Evolutionary conservation across 1,140 invertebrate genomes (phyloP), one percentile per base, ranked within the genome.

Genomic region (Magallana ariakensis): DNA sequence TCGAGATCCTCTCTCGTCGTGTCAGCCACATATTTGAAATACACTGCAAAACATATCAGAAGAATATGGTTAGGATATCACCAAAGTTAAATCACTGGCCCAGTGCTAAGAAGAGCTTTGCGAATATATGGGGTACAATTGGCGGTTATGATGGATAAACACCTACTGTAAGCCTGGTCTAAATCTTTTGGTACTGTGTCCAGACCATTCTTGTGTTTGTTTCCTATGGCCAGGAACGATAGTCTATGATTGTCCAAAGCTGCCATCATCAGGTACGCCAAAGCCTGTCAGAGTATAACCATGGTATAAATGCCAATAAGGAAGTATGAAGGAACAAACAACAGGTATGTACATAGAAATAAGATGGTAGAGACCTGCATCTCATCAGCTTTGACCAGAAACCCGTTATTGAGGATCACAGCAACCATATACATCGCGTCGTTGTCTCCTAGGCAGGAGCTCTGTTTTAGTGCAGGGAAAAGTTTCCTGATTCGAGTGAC

Each of bases 11-110:
- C 81, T 80, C 91, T 88, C 0, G 93, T 93, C 11, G 91, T 91
- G 55, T 93, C 93, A 9, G 92, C 94, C 7, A 94, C 93, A 83
- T 90, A 91, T 85, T 93, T 94, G 85, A 92, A 93, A 83, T 94
- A 94, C 80, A 92, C 93, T 94, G 88, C 10, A 88, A 91, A 84
- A 87, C 33, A 87, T 66, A 80, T 86, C 0, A 5, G 5, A 5
- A 5, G 33, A 5, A 46, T 46, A 46, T 46, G 33, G 33, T 46
- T 4, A 46, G 33, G 5, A 46, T 46, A 46, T 46, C 33, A 46
- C 33, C 33, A 5, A 46, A 46, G 33, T 46, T 46, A 46, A 46
- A 46, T 5, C 33, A 46, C 33, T 46, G 33, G 33, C 5, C 5
- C 3, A 46, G 5, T n/a, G n/a, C 33, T 46, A 46, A 5, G 2